Evolutionary conservation across 1,140 invertebrate genomes (phyloP).

Genomic region (Eupristina koningsbergeri): DNA sequence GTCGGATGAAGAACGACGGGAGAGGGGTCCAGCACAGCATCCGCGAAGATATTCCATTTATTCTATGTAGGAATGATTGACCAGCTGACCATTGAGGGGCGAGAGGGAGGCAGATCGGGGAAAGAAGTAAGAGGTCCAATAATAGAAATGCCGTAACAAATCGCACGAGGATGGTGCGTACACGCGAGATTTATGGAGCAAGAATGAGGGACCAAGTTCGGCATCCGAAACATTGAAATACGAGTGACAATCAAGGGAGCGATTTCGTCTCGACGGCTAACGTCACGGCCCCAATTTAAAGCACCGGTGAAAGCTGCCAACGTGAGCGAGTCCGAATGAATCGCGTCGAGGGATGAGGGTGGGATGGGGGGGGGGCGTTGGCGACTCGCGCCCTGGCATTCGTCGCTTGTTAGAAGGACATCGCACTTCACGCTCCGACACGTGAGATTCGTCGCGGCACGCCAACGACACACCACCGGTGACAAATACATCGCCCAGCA

Average conservation of each 20-base stretch:
- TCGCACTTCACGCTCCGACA: not conserved
- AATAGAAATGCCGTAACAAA: constrained; percentile 23
- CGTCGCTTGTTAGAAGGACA: not conserved
- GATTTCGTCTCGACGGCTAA: not conserved
- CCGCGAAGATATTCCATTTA: not conserved
- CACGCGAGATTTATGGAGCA: constrained; percentile 8
- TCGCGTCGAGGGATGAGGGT: too few relatives aligned
- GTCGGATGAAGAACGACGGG: too few relatives aligned
- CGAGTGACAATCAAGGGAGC: constrained; percentile 4
- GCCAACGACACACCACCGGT: not conserved
- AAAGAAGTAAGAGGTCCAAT: not conserved
- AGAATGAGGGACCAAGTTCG: not conserved
- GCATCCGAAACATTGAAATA: constrained; percentile 6
- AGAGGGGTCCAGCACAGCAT: not conserved
- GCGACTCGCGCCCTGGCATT: not conserved
- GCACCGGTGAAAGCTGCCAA: not conserved
- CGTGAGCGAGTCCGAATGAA: not conserved
- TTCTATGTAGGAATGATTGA: too few relatives aligned
- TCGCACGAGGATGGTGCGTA: not conserved
- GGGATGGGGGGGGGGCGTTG: not conserved
- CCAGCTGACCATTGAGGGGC: too few relatives aligned
- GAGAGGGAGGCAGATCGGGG: not conserved
- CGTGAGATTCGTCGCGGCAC: constrained; percentile 1
- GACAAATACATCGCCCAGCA: not conserved
- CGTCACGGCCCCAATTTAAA: not conserved